Evolutionary conservation across 2,888 invertebrate species (phyloP), one percentile per base, ranked within the genome.

Genomic region (Plusia festucae): DNA sequence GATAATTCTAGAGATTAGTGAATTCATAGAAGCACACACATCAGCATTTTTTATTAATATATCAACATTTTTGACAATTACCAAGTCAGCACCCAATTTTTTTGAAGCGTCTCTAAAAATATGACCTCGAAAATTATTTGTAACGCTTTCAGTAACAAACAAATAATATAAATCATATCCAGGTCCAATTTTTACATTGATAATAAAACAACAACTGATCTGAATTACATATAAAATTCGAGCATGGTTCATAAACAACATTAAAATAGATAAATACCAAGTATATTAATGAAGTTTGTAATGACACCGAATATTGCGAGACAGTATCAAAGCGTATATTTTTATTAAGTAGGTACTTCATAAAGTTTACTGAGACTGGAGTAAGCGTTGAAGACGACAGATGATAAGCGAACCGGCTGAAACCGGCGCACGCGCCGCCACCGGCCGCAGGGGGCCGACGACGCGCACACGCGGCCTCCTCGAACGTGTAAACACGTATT

Each of bases 361-460:
- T 87, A 84, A 85, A 85, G 64, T 80, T 79, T 73, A 82, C 79
- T 84, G 82, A 83, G 85, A 88, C 82, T 84, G 5, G 64, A 77
- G 76, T 72, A 68, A 73, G 75, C 74, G 75, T 77, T 84, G 86
- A 88, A 88, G 89, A 86, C 91, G 88, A 87, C 85, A 85, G 73
- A 73, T 80, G 94, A 94, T 94, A 94, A 94, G 88, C 54, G 78
- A 94, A 91, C 94, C 88, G 90, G 91, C 78, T 86, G 49, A 63
- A 91, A 92, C 93, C 88, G 82, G 88, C 82, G 86, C 87, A 79
- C 85, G 85, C 87, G 89, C 84, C 90, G 88, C 84, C 90, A 90
- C 91, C 89, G 89, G 85, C 93, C 92, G 92, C 93, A 91, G 93
- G 92, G 90, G 92, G 93, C 91, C 93, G 88, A 58, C 58, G 77